phyloP scores from a whole-genome alignment of 1,140 invertebrate genomes.

The Pectinophora gossypiella region DNA sequence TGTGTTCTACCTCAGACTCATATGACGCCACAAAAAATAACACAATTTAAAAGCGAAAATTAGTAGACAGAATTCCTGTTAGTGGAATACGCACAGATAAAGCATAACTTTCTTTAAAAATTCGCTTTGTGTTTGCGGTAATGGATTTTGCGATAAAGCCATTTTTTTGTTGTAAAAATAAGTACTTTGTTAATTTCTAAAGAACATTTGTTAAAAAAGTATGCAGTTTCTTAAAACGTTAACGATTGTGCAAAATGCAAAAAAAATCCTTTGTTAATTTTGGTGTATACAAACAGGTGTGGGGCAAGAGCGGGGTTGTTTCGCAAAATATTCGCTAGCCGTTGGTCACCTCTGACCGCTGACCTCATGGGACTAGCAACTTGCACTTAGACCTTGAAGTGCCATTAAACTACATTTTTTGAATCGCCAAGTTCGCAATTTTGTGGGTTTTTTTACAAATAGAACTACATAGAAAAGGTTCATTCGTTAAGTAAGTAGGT shows the following conservation, averaged over 20 bases:
- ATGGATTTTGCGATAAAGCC: not conserved
- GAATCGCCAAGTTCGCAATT: not conserved
- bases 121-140: constrained; percentile 2
- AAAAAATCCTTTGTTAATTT: not conserved
- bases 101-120: no score
- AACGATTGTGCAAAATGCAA: not conserved
- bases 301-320: not conserved
- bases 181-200: not conserved
- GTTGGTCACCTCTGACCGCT: constrained; percentile 65
- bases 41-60: no score
- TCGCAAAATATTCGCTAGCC: constrained; percentile 35
- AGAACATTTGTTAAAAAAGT: not conserved
- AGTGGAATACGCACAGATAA: no score
- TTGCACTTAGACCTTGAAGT: constrained; percentile 32
- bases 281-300: not conserved
- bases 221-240: not conserved
- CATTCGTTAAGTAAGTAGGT: no score
- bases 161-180: not conserved
- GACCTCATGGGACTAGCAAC: constrained; percentile 45
- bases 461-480: no score
- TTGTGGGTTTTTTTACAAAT: not conserved
- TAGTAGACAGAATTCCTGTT: no score
- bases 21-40: no score
- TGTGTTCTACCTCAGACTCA: no score
- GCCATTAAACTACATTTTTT: constrained; percentile 30